Percentiles rank a stretch among this genome's conserved stretches.
phyloP scores from a whole-genome alignment of 2,797 vertebrate genomes.

The Ptychobarbus kaznakovi region DNA sequence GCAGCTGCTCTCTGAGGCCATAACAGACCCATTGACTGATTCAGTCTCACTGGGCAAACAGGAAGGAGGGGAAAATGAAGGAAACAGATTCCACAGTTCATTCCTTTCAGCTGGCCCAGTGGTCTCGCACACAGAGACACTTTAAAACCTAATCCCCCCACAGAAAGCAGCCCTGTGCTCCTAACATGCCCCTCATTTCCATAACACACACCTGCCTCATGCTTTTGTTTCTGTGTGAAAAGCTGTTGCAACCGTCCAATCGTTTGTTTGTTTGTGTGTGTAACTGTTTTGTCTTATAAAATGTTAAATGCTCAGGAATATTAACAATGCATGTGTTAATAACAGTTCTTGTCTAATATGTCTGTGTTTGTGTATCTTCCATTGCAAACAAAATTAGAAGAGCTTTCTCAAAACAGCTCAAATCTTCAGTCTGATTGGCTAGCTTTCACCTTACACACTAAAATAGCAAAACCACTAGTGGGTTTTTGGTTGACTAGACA shows the following conservation, averaged over 20 bases:
- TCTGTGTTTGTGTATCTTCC: neutral
- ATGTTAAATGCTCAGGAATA: neutral
- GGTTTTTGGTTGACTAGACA: neutral
- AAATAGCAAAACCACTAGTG: neutral
- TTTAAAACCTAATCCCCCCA: slow-evolving; percentile 40
- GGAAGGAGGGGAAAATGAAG: slow-evolving; percentile 63
- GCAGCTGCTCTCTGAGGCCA: slow-evolving; percentile 37
- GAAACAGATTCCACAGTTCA: slow-evolving; percentile 65
- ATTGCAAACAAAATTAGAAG: neutral
- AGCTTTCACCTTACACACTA: neutral
- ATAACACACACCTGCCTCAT: slow-evolving; percentile 44
- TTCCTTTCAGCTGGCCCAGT: slow-evolving; percentile 61
- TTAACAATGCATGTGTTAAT: neutral
- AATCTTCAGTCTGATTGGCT: neutral
- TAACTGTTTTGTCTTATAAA: neutral
- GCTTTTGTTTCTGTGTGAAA: slow-evolving; percentile 30
- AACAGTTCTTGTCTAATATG: neutral
- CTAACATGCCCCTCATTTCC: slow-evolving; percentile 44
- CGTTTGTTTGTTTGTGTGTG: slow-evolving; percentile 16
- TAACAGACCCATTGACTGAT: slow-evolving; percentile 19
- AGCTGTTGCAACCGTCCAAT: neutral
- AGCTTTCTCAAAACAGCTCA: neutral
- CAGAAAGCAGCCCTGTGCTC: slow-evolving; percentile 41
- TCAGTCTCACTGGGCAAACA: slow-evolving; percentile 61
- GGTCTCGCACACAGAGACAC: slow-evolving; percentile 25